Base-by-base conservation (phyloP, 2,888 invertebrate genomes). In the Cephus rjabovi region DNA sequence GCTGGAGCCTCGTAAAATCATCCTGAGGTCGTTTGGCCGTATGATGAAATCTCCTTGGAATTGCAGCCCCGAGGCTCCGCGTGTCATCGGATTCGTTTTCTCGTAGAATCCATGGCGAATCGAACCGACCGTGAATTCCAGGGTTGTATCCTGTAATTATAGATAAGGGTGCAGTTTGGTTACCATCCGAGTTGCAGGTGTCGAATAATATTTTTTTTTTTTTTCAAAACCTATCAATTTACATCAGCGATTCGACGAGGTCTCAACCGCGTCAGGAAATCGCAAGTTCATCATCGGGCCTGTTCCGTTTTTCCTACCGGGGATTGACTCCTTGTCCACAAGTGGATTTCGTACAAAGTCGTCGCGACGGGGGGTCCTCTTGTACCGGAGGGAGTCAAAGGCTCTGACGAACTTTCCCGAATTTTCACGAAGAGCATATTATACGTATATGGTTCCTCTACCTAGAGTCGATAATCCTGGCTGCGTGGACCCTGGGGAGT, bases 1-100 rank as follows among this genome's bases (percentile, higher is more conserved):
- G 81, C 83, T 87, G 87, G 88, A 87, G 79, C 88, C 87, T 90
- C 90, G 89, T 90, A 89, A 90, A 90, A 90, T 56, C 23, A 56
- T 56, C 40, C 40, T 56, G 40, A 6, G 23, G 40, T 56, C 40
- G 40, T 56, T 56, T 23, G 40, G 23, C 40, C 23, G 40, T 56
- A 56, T 56, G 40, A 56, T 56, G 40, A 56, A 56, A 71, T 33
- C 71, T 71, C 71, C 15, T 71, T 33, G 71, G 71, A 71, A 34
- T 75, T 76, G 78, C 81, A 78, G 86, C 90, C 87, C 80, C 40
- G 40, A 56, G 81, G 80, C 87, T 88, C 88, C 82, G 86, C 88
- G 88, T 89, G 90, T 90, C 90, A 90, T 90, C 89, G 86, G 85
- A 56, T 87, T 87, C 83, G 85, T 84, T 89, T 84, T 85, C 71